Evolutionary conservation across 2,113 vertebrate species (phyloP), one percentile per base, ranked within the genome.

Genomic region (Rhizomys pruinosus): DNA sequence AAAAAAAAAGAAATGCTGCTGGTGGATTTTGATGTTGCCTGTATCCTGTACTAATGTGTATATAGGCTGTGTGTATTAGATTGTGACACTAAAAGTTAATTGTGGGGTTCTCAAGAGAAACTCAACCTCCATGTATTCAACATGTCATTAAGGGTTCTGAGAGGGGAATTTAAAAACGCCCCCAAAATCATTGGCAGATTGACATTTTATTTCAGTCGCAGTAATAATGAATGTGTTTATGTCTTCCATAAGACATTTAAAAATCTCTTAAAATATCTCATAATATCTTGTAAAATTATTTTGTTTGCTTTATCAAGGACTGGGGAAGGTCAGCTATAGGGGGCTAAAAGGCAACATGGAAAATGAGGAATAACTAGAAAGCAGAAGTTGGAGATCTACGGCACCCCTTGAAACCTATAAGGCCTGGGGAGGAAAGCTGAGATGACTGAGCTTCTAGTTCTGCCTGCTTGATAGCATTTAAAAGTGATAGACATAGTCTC

Each of bases 201-300:
- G 52, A 87, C 74, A 22, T 55, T 84, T 89, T 88, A 39, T 77
- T 93, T 86, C 82, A 73, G 91, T 93, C 44, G 57, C 42, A 55
- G n/a, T 44, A 47, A 73, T 63, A 81, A 66, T 77, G 27, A 63
- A 29, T 68, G 74, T 82, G 55, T 84, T 78, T 77, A 81, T 29
- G 34, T 66, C 15, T 90, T 74, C 52, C 66, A 71, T 88, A 87
- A 92, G 84, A 91, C 82, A 82, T 76, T 95, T 80, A 57, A 3
- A 93, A 91, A 66, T 69, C 32, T 52, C 57, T 89, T 87, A 66
- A 57, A 9, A 80, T 52, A 20, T 84, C 71, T 80, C n/a, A 88
- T 22, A 92, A 29, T 22, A 69, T 72, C 52, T 81, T 73, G 55
- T 73, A 39, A 73, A 39, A 4, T 73, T 17, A 61, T 77, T 79